Evolutionary conservation across 2,797 vertebrate genomes (phyloP), one percentile per base, ranked within the genome.

Genomic region (Premnoplex brunnescens): DNA sequence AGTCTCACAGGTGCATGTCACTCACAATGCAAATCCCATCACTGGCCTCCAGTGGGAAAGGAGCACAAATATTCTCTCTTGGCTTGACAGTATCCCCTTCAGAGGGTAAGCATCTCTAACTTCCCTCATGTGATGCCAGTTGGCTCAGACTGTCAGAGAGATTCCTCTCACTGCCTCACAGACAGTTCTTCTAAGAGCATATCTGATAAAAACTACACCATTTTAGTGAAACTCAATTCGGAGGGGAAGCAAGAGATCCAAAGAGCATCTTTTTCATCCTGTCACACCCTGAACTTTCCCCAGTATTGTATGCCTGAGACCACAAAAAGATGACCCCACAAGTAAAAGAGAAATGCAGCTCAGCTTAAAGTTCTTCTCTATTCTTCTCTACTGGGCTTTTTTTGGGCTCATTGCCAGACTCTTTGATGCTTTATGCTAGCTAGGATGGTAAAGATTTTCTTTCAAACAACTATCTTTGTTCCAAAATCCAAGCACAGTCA

Each of bases 401-500:
- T 88, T 66, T 14, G 6, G n/a, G 36, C 6, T 92, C 30, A 81
- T 91, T 55, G 52, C 5, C 71, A 91, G 8, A 24, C 3, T 77
- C 28, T 84, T 79, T 86, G 22, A 58, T 82, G 37, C 19, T 94
- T 93, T 88, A 62, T 34, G 19, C 36, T 60, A 54, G 16, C 60
- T 67, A 75, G 28, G 36, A 59, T n/a, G 52, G 15, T 34, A 92
- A 85, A 30, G 9, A 54, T 82, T 93, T 95, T 95, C 37, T 91
- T 94, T 83, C 41, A 71, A 62, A 78, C 69, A 55, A 55, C 36
- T 71, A 76, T 73, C 62, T 82, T 92, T 27, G 28, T 71, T 91
- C 16, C 39, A 87, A 78, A 91, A 90, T 80, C 77, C 85, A 93
- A 95, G 24, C 23, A 56, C 19, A 82, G 21, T 82, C 76, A 77